These are phyloP conservation scores for Bujurquina vittata DNA, from an alignment of 2,113 vertebrate species.

Conservation along the genomic window DNA sequence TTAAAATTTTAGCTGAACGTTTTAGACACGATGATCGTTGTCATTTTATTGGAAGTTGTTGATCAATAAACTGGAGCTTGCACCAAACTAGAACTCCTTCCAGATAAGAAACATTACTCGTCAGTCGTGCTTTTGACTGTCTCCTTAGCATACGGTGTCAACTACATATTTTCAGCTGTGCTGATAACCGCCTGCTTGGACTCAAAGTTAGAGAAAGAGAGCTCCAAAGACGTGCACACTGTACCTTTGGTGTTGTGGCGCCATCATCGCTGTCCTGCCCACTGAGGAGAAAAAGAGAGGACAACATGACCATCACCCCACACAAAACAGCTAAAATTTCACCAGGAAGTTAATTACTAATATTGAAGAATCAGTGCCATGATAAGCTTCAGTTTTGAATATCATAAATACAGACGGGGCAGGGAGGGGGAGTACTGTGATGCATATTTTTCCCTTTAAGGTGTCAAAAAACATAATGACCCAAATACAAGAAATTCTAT, in stretches of 20 bases:
- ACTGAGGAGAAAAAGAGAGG: constrained; percentile 65
- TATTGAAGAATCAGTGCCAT: neutral
- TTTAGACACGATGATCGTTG: neutral
- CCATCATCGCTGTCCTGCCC: constrained; percentile 84
- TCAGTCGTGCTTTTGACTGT: neutral
- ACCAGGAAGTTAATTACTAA: too few relatives aligned
- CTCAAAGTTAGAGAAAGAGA: neutral
- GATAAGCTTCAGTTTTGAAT: neutral
- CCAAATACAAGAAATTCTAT: neutral
- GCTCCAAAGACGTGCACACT: neutral
- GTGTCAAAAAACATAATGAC: neutral
- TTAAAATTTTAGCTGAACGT: neutral
- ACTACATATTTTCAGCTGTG: neutral
- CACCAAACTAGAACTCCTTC: neutral
- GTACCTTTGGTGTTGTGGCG: constrained; percentile 83
- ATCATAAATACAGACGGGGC: too few relatives aligned
- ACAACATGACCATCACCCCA: neutral
- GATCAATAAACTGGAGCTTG: neutral
- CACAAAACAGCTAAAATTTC: neutral
- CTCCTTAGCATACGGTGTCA: neutral
- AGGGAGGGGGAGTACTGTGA: too few relatives aligned
- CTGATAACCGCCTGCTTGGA: neutral
- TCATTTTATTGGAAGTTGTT: neutral
- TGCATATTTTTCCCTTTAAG: too few relatives aligned
- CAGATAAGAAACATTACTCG: neutral